Conservation (phyloP, 2,797 vertebrate species). For the Sternarchorhynchus goeldii region DNA sequence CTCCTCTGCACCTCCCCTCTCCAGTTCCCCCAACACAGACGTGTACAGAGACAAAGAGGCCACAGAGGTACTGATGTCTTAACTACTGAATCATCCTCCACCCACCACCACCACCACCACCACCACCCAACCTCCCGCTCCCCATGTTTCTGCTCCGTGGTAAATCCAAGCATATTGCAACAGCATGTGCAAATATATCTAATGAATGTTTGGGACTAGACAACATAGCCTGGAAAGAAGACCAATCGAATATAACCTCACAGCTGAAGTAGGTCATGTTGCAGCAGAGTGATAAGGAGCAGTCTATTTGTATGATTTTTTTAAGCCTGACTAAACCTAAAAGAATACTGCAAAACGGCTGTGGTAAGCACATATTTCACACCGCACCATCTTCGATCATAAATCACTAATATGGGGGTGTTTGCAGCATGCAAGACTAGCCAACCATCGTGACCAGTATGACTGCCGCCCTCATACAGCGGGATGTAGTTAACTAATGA, state of each 20-base stretch:
- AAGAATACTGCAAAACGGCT: background rate
- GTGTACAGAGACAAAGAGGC: conserved; percentile 8
- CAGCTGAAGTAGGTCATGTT: background rate
- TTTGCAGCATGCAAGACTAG: background rate
- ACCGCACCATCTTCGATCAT: background rate
- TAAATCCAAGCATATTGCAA: background rate
- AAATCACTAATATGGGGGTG: background rate
- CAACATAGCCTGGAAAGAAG: background rate
- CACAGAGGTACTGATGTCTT: conserved; percentile 45
- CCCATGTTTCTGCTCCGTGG: background rate
- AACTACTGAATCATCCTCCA: background rate
- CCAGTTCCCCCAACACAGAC: conserved; percentile 17
- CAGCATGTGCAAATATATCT: too few relatives aligned
- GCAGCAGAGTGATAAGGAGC: background rate
- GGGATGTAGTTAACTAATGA: conserved; percentile 49
- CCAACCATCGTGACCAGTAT: background rate
- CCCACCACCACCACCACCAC: too few relatives aligned
- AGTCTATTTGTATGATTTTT: conserved; percentile 1
- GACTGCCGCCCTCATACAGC: conserved; percentile 30
- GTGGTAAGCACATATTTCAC: conserved; percentile 28
- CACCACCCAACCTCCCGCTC: background rate
- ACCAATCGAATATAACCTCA: too few relatives aligned
- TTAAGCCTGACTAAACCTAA: background rate
- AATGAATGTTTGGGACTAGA: background rate
- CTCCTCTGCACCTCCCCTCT: background rate